Conservation (phyloP, 2,888 invertebrate genomes). For the Perizoma affinitatum region DNA sequence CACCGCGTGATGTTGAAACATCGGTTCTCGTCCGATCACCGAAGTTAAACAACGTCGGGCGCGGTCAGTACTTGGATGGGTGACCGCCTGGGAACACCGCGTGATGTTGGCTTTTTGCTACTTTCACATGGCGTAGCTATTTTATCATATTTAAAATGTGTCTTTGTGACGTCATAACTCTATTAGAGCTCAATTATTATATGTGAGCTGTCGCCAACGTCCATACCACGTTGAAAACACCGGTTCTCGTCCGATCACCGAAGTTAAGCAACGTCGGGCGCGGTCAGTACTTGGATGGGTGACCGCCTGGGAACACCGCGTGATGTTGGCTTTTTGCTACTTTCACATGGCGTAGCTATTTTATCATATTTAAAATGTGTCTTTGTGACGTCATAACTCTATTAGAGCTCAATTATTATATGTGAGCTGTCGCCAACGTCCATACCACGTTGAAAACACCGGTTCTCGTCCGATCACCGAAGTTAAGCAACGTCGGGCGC, state of each 20-base stretch:
- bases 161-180: no score
- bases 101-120: slow-evolving; percentile 42
- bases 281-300: slow-evolving; percentile 80
- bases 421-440: slow-evolving; percentile 12
- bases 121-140: no score
- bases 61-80: slow-evolving; percentile 76
- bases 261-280: slow-evolving; percentile 80
- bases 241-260: slow-evolving; percentile 82
- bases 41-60: slow-evolving; percentile 75
- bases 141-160: no score
- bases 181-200: no score
- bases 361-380: no score
- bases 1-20: no score
- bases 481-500: slow-evolving; percentile 78
- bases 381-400: no score
- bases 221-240: slow-evolving; percentile 77
- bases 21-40: slow-evolving; percentile 75
- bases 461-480: slow-evolving; percentile 76
- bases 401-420: no score
- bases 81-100: slow-evolving; percentile 73
- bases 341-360: no score
- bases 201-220: slow-evolving; percentile 51
- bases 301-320: slow-evolving; percentile 77
- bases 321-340: slow-evolving; percentile 42
- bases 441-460: slow-evolving; percentile 50